Evolutionary conservation across 1,140 invertebrate species (phyloP).

Genomic region (Triops longicaudatus): DNA sequence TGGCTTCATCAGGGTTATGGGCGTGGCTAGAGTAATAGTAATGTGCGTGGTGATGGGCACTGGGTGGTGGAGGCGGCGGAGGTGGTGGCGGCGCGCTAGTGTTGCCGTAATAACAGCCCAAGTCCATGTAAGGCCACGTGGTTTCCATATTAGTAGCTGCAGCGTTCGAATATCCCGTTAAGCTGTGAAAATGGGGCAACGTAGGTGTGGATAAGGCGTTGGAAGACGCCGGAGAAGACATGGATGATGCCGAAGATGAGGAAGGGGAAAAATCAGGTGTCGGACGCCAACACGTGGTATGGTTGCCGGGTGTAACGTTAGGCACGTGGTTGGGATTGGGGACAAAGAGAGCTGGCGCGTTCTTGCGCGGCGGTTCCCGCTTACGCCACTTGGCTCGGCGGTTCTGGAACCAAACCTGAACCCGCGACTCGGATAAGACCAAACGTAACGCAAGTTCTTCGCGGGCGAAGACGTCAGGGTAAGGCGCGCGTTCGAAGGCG

Average conservation of each 20-base stretch:
- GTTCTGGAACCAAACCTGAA: slow-evolving; percentile 93
- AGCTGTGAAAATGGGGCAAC: background rate
- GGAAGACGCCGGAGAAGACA: background rate
- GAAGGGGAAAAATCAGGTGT: background rate
- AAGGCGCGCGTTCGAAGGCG: slow-evolving; percentile 88
- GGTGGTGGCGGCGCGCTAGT: background rate
- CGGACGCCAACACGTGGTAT: background rate
- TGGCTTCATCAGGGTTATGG: background rate
- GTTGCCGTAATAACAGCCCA: background rate
- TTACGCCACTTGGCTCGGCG: slow-evolving; percentile 95
- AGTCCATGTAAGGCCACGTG: background rate
- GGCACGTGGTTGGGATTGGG: background rate
- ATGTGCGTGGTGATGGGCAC: background rate
- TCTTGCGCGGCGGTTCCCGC: slow-evolving; percentile 91
- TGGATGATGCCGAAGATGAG: background rate
- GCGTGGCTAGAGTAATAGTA: background rate
- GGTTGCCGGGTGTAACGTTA: background rate
- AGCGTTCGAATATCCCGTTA: background rate
- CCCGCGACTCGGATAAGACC: slow-evolving; percentile 81
- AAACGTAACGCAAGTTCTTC: slow-evolving; percentile 87
- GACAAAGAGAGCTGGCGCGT: slow-evolving; percentile 33
- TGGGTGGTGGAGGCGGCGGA: background rate
- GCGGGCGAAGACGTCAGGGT: slow-evolving; percentile 91
- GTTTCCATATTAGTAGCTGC: background rate
- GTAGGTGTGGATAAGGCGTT: background rate